phyloP scores from a whole-genome alignment of 2,113 vertebrate species.

The Sinocyclocheilus grahami region DNA sequence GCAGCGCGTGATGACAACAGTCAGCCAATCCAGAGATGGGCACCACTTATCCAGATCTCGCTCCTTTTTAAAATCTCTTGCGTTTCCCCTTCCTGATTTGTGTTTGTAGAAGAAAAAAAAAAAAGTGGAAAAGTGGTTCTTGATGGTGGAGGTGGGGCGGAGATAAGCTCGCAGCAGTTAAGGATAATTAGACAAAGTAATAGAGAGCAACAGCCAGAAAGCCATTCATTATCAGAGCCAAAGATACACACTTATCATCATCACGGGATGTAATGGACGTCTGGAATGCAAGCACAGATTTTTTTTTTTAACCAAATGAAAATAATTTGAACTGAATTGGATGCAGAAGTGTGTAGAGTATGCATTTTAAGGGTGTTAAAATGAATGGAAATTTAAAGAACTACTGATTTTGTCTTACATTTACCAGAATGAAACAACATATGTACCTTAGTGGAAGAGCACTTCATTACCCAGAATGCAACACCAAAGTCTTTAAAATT shows the following conservation, averaged over 20 bases:
- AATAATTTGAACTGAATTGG: slow-evolving; percentile 33
- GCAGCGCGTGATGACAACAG: neutral
- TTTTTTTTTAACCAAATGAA: slow-evolving; percentile 38
- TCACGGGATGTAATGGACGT: slow-evolving; percentile 58
- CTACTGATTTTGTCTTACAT: neutral
- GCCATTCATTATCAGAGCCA: slow-evolving; percentile 63
- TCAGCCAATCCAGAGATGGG: neutral
- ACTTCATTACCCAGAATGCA: neutral
- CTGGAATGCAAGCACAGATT: slow-evolving; percentile 40
- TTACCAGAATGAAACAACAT: neutral
- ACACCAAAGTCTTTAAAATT: neutral
- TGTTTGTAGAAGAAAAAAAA: slow-evolving; percentile 41
- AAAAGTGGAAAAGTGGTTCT: slow-evolving; percentile 26
- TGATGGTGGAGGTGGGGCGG: slow-evolving; percentile 55
- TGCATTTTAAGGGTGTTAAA: neutral
- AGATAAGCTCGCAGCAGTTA: slow-evolving; percentile 66
- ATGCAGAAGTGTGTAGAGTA: neutral
- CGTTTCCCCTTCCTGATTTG: slow-evolving; percentile 29
- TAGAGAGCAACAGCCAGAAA: slow-evolving; percentile 62
- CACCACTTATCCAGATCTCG: neutral
- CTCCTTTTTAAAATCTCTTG: neutral
- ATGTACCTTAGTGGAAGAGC: neutral
- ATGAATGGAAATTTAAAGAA: neutral
- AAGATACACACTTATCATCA: slow-evolving; percentile 65
- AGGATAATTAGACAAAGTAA: slow-evolving; percentile 68